These are phyloP conservation scores for Diaprepes abbreviatus DNA, from an alignment of 2,888 invertebrate species.

Conservation along the genomic window DNA sequence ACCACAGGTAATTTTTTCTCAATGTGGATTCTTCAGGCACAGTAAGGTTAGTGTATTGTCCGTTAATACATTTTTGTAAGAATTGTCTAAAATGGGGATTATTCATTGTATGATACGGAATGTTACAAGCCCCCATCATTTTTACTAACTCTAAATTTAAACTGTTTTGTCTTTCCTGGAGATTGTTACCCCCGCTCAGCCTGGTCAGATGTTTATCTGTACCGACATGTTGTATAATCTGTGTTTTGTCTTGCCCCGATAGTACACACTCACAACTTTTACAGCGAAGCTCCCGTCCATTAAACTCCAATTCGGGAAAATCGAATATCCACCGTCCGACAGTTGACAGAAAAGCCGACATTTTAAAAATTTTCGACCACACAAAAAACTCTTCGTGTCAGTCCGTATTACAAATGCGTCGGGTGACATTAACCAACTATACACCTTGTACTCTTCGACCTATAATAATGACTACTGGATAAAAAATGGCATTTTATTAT, in stretches of 20 bases:
- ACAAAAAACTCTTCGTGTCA: too few relatives aligned
- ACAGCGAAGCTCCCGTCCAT: background rate
- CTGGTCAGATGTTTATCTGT: background rate
- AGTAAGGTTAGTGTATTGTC: background rate
- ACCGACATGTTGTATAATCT: background rate
- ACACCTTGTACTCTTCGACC: too few relatives aligned
- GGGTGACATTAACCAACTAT: too few relatives aligned
- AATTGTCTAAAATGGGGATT: background rate
- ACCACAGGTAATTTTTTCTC: slow-evolving; percentile 12
- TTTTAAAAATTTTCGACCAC: background rate
- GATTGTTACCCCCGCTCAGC: background rate
- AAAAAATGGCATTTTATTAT: too few relatives aligned
- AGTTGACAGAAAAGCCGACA: background rate
- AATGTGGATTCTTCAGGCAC: background rate
- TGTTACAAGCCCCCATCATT: background rate
- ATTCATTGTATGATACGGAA: background rate
- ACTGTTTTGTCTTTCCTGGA: background rate
- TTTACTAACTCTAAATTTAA: background rate
- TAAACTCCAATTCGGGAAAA: background rate
- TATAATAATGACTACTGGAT: too few relatives aligned
- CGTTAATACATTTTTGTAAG: background rate
- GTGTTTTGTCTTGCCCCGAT: background rate
- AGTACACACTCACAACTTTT: background rate
- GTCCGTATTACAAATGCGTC: too few relatives aligned
- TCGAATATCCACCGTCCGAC: background rate